Evolutionary conservation across 35 echinoderm and acorn worm genomes (phyloP).

Genomic region (Ophiothrix spiculata): DNA sequence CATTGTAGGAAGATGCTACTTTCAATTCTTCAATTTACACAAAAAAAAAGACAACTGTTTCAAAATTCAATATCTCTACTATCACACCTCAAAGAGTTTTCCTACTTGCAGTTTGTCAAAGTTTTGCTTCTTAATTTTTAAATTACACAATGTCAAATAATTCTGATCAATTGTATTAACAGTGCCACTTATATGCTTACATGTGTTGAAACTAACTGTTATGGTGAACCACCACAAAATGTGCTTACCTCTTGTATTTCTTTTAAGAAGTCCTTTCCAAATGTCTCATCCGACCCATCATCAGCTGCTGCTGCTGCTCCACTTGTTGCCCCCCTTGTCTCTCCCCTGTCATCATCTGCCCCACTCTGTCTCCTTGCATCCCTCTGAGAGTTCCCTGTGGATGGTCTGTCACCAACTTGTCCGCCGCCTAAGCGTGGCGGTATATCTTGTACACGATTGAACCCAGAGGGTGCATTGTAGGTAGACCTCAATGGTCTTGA

Average conservation of each 20-base stretch:
- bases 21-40: neutral
- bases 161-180: too few relatives aligned
- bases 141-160: neutral
- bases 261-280: conserved; percentile 28
- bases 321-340: neutral
- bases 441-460: neutral
- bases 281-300: neutral
- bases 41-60: neutral
- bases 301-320: neutral
- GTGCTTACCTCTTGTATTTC: conserved; percentile 53
- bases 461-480: too few relatives aligned
- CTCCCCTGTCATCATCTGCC: neutral
- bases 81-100: neutral
- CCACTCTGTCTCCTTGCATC: neutral
- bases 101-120: neutral
- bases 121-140: neutral
- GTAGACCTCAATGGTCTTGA: neutral
- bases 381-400: neutral
- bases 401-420: neutral
- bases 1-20: neutral
- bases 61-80: neutral
- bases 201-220: too few relatives aligned
- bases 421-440: neutral
- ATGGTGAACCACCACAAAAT: neutral
- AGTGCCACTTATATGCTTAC: too few relatives aligned